These are phyloP conservation scores for Pediacus dermestoides DNA, from an alignment of 2,888 invertebrate species.

Conservation along the genomic window DNA sequence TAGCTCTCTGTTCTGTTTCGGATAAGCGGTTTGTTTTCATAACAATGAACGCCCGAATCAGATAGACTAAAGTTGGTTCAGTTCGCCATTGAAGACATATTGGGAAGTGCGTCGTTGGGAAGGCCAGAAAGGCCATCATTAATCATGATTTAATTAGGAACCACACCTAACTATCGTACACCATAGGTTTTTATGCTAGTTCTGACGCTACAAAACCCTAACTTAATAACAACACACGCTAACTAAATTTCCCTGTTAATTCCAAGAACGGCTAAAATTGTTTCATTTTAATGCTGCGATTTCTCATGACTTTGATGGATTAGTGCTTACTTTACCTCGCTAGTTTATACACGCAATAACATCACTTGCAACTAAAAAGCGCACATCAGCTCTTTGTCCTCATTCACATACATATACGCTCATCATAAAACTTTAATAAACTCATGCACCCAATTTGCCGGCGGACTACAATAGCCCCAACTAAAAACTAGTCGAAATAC, in stretches of 20 bases:
- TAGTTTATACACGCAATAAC: slow-evolving; percentile 33
- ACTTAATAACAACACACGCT: slow-evolving; percentile 23
- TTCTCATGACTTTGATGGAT: slow-evolving; percentile 44
- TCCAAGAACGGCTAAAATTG: slow-evolving; percentile 38
- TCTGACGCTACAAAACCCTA: slow-evolving; percentile 18
- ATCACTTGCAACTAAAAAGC: slow-evolving; percentile 8
- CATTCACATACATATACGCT: too few relatives aligned
- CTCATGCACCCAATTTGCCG: too few relatives aligned
- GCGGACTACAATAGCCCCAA: too few relatives aligned
- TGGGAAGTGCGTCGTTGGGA: slow-evolving; percentile 3
- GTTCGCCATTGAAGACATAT: slow-evolving; percentile 1
- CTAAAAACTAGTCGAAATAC: too few relatives aligned
- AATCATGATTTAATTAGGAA: slow-evolving; percentile 24
- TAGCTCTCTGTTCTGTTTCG: slow-evolving; percentile 15
- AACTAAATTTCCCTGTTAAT: slow-evolving; percentile 28
- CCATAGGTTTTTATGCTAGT: slow-evolving; percentile 7
- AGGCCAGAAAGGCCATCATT: slow-evolving; percentile 14
- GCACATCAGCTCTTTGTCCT: too few relatives aligned
- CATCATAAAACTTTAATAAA: too few relatives aligned
- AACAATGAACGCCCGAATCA: slow-evolving; percentile 20
- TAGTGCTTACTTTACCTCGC: slow-evolving; percentile 39
- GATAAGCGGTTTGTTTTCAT: slow-evolving; percentile 28
- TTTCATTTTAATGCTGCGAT: slow-evolving; percentile 42
- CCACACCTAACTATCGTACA: slow-evolving; percentile 16
- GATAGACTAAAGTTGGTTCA: not conserved